Conservation (phyloP, 2,113 vertebrate species). For the Nipponia nippon region DNA sequence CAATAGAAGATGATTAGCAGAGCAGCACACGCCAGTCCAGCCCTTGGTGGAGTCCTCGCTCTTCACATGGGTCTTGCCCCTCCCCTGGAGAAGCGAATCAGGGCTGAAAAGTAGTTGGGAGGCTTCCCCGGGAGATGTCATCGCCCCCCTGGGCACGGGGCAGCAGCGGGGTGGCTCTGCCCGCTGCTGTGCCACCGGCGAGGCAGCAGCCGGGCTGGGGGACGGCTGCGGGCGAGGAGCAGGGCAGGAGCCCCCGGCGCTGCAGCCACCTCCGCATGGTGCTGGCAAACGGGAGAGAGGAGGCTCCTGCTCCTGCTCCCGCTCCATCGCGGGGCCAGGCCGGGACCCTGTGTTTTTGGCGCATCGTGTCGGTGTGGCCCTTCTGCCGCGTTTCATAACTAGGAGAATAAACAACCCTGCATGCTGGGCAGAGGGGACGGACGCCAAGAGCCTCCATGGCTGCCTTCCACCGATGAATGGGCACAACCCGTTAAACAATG, state of each 20-base stretch:
- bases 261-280: background rate
- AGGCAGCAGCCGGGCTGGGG: background rate
- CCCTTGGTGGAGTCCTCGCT: background rate
- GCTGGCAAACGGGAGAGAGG: background rate
- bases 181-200: fast-evolving
- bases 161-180: background rate
- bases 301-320: background rate
- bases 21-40: background rate
- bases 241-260: background rate
- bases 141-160: fast-evolving
- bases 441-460: background rate
- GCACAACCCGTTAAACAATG: constrained; percentile 25
- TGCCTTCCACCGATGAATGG: constrained; percentile 16
- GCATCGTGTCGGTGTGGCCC: fast-evolving
- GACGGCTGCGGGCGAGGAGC: background rate
- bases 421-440: background rate
- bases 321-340: fast-evolving
- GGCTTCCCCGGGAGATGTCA: background rate
- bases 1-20: constrained; percentile 6
- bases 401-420: background rate
- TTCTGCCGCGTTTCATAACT: background rate
- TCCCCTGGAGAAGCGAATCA: background rate
- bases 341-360: fast-evolving
- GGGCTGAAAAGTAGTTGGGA: background rate
- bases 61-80: background rate